Evolutionary conservation across 2,113 vertebrate species (phyloP).

Genomic region (Smithornis capensis): DNA sequence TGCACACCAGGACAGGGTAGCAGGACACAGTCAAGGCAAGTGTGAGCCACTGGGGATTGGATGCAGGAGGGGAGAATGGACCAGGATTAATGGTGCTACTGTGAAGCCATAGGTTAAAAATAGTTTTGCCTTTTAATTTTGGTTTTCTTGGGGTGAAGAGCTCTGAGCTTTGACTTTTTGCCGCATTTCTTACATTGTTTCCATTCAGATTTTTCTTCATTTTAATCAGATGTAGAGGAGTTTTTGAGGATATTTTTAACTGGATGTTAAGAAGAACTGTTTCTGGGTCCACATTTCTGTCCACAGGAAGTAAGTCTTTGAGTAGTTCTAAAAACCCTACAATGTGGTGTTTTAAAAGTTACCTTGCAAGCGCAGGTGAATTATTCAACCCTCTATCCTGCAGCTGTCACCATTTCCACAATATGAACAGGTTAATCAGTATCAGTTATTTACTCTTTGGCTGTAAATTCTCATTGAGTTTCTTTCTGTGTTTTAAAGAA

Average conservation of each 20-base stretch:
- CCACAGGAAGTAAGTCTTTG: not conserved
- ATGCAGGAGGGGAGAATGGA: not conserved
- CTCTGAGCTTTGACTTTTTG: not conserved
- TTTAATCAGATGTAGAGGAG: not conserved
- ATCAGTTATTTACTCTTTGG: not conserved
- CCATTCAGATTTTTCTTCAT: not conserved
- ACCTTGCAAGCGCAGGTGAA: not conserved
- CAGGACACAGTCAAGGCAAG: fast-evolving
- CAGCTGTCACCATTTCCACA: not conserved
- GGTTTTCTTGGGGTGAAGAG: not conserved
- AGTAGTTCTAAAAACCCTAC: not conserved
- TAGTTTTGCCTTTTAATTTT: not conserved
- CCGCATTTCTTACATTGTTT: not conserved
- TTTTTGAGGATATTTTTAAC: not conserved
- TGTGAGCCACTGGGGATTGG: fast-evolving
- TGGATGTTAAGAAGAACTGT: not conserved
- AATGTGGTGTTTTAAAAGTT: not conserved
- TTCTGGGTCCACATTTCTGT: not conserved
- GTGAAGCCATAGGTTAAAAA: not conserved
- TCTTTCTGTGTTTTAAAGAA: not conserved
- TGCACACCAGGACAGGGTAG: fast-evolving
- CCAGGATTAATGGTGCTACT: not conserved
- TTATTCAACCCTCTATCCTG: not conserved
- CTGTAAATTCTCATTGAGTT: not conserved
- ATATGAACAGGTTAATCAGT: not conserved